These are phyloP conservation scores for Thunnus maccoyii DNA, from an alignment of 2,113 vertebrate genomes.

Conservation along the genomic window DNA sequence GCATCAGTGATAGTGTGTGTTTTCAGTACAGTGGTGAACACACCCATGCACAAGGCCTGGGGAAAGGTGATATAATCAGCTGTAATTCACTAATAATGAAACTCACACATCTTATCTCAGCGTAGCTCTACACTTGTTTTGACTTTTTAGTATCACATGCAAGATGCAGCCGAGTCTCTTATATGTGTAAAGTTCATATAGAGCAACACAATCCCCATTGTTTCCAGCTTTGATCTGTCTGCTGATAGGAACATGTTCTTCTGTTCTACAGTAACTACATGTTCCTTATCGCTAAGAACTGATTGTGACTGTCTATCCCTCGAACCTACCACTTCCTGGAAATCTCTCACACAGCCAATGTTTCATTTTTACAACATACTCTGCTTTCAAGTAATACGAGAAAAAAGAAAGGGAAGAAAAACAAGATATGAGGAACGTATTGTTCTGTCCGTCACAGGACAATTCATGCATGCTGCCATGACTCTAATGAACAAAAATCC, in stretches of 20 bases:
- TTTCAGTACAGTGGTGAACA: background rate
- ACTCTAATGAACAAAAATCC: background rate
- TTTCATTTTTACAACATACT: background rate
- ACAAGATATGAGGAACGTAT: background rate
- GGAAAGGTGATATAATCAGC: constrained; percentile 9
- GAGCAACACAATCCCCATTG: background rate
- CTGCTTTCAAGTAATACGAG: background rate
- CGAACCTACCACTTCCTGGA: background rate
- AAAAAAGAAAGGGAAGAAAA: background rate
- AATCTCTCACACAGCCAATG: background rate
- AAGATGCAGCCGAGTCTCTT: background rate
- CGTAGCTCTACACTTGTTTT: background rate
- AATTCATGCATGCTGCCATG: too few species aligned
- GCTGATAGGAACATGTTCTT: constrained; percentile 11
- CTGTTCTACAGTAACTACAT: background rate
- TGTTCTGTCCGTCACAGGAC: constrained; percentile 9
- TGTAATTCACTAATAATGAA: background rate
- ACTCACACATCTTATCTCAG: background rate
- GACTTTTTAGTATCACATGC: background rate
- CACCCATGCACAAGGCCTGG: background rate
- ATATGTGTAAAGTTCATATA: background rate
- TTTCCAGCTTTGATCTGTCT: constrained; percentile 8
- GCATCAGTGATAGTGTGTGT: background rate
- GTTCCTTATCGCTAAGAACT: background rate
- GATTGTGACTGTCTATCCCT: background rate